Evolutionary conservation across 2,113 vertebrate species (phyloP).

Genomic region (Oreamnos americanus): DNA sequence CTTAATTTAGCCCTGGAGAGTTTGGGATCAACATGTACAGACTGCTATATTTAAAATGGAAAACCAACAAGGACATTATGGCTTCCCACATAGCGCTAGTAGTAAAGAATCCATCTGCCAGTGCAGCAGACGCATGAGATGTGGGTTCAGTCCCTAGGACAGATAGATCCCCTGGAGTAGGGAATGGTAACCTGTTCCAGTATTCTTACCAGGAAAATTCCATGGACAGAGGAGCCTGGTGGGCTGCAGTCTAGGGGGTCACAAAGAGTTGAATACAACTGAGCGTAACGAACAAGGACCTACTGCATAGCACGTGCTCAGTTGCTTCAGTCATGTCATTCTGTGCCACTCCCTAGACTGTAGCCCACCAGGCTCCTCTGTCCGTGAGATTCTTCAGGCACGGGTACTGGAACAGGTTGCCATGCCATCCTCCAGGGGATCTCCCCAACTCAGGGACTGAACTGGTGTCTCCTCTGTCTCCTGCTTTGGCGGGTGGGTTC

Average conservation of each 20-base stretch:
- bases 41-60: not conserved
- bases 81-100: not conserved
- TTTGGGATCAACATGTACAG: not conserved
- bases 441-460: not conserved
- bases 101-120: not conserved
- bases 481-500: not conserved
- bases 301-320: not conserved
- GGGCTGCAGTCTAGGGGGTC: not conserved
- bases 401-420: not conserved
- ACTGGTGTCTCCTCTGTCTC: not conserved
- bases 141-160: fast-evolving
- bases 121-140: fast-evolving
- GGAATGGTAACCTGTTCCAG: not conserved
- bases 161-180: not conserved
- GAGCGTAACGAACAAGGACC: not conserved
- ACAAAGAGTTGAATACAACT: not conserved
- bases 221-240: not conserved
- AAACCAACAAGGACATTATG: not conserved
- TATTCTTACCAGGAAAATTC: not conserved
- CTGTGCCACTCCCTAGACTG: not conserved
- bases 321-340: not conserved
- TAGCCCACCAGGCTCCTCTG: not conserved
- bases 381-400: not conserved
- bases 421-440: not conserved
- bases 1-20: not conserved